Base-by-base conservation (phyloP, 2,888 invertebrate genomes). In the Drosophila percnosoma region DNA sequence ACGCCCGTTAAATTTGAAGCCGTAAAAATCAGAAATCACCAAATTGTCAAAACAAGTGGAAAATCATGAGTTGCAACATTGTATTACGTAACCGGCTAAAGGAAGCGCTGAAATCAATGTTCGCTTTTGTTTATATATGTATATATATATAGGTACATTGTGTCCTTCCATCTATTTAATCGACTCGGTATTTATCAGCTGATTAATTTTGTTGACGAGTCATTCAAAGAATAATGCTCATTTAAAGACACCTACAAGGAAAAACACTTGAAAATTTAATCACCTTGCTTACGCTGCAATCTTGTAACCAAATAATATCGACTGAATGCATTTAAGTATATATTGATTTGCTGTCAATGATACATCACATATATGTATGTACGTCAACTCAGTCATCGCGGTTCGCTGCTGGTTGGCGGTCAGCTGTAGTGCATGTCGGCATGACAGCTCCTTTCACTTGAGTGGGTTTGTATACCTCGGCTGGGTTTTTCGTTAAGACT, bases 11-110 rank as follows among this genome's bases (percentile, higher is more conserved):
- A 76, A 89, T 82, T 89, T 82, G 82, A 80, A 82, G 75, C 70
- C 60, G 65, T 42, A 58, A 68, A 68, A 75, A 75, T 78, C 60
- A 58, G 34, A 78, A 90, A 78, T 85, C 86, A 60, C 68, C 73
- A 88, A 87, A 90, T 90, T 90, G 86, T 80, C 78, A 83, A 85
- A 80, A 82, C 80, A 89, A 89, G 88, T 87, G 83, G 78, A 78
- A 89, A 87, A 86, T 89, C 87, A 84, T 75, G 79, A 83, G 82
- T 87, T 78, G 73, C 74, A 66, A 61, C 64, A 68, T 73, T 73
- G 71, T 34, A 73, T 59, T 78, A 87, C 80, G 90, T 78, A 73
- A 73, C 54, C 36, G 62, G 52, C 42, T 73, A 68, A 65, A 42
- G 74, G 68, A 75, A 57, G 59, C 36, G 27, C 73, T 27, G 45